Evolutionary conservation across 1,140 invertebrate species (phyloP), one percentile per base, ranked within the genome.

Genomic region (Temnothorax longispinosus): DNA sequence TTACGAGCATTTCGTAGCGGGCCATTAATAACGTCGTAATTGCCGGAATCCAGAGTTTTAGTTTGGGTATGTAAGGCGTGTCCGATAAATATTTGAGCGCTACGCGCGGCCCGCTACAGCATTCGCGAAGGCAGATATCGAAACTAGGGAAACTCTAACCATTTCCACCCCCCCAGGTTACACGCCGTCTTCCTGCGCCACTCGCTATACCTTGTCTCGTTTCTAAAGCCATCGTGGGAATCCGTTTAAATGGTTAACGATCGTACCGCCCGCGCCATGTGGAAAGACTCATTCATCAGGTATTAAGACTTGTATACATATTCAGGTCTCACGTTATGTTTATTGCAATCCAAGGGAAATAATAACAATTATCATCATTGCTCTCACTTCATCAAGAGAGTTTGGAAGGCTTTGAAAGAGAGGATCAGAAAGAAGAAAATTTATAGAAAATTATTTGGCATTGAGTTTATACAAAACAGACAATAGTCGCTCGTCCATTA

Each of bases 81-180:
- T n/a, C 64, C 82, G 87, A 89, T 89, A 80, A 89, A 89, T 58
- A 89, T 89, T 77, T 64, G 35, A 72, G 50, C 62, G 21, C 18
- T 54, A 54, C 78, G 60, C 27, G 72, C 65, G 13, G 11, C 10
- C 21, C 60, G 47, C 21, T 74, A 41, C 38, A 54, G 72, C 80
- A 84, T 62, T 74, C 44, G 80, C 69, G 32, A 56, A 75, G 78
- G 64, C 78, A 71, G 65, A 71, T 60, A 74, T 84, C 80, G 80
- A 84, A 84, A 84, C 80, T 84, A 62, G 54, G 18, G 54, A 60
- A 84, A 84, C 80, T 82, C 78, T 32, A 41, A 44, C 54, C 52
- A 18, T 58, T 60, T 58, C 44, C 41, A 21, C n/a, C 27, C 27
- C 27, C 38, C 38, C 47, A n/a, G 3, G 21, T 60, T 69, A 44